Evolutionary conservation across 2,888 invertebrate species (phyloP).

Genomic region (Heliconius aoede): DNA sequence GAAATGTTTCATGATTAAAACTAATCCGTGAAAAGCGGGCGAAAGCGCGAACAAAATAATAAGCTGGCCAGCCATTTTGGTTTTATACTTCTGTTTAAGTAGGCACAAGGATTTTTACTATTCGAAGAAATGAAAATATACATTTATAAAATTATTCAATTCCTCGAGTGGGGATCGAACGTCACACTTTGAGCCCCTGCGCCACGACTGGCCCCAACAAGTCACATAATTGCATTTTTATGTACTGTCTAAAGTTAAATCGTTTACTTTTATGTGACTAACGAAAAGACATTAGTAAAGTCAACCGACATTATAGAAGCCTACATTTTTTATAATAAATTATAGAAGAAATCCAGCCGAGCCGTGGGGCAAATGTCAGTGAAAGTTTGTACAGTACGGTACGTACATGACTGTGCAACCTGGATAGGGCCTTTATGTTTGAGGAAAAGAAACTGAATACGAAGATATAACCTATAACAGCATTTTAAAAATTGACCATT

Average conservation of each 20-base stretch:
- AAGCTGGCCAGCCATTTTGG: constrained; percentile 11
- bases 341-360: constrained; percentile 26
- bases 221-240: neutral
- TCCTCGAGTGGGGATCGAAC: no score
- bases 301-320: neutral
- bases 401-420: constrained; percentile 44
- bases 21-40: constrained; percentile 51
- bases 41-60: constrained; percentile 53
- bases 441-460: neutral
- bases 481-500: neutral
- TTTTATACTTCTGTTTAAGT: constrained; percentile 15
- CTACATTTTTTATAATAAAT: constrained; percentile 14
- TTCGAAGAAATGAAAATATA: no score
- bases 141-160: no score
- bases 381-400: constrained; percentile 48
- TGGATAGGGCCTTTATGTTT: constrained; percentile 19
- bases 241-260: neutral
- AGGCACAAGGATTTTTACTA: neutral
- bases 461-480: neutral
- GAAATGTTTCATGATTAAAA: constrained; percentile 54
- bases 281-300: neutral
- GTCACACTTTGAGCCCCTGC: no score
- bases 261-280: neutral
- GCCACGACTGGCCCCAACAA: no score
- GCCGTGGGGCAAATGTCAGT: constrained; percentile 48